Base-by-base conservation (phyloP, 1,140 invertebrate genomes). In the Brachionus asplanchnoidis region DNA sequence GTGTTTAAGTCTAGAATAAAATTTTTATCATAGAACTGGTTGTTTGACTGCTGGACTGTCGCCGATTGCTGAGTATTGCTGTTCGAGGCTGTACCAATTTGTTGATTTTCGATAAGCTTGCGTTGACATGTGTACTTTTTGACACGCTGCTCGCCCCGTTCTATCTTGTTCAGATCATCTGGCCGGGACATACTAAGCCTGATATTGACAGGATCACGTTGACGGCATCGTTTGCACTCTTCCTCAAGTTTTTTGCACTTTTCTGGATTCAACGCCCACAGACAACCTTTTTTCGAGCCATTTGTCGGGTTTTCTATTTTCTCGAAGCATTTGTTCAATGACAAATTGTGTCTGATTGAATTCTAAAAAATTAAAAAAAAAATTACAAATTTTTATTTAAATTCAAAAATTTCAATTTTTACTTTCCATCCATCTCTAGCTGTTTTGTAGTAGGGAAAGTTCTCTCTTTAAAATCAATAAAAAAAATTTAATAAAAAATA, bases 401-500 rank as follows among this genome's bases (percentile, higher is more conserved):
- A 26, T 68, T 66, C 79, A 85, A 40, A 66, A 36, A 36, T 36
- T 36, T 36, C 32, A 36, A 46, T 66, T 85, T 86, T 85, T 88
- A 91, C 90, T 88, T 98, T 98, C 96, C 96, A 98, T 17, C 96
- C 96, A 88, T 94, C 96, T 53, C 96, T 95, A 3, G 96, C 96
- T 9, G 95, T 97, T 91, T 96, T 96, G 89, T 97, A 98, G 89
- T 97, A 98, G 1, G 96, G 96, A 89, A 98, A 98, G 89, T 98
- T 96, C 90, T 96, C 94, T 90, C 95, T 96, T 91, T 44, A 93
- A 93, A 88, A 86, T 87, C 87, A n/a, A 14, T 46, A 12, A 89
- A 89, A 73, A 86, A 86, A 85, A 28, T 36, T 26, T 53, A 11
- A 85, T 68, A 85, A 46, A 32, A 85, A 83, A n/a, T n/a, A 28